These are phyloP conservation scores for Miniopterus natalensis DNA, from an alignment of 2,113 vertebrate species.

Conservation along the genomic window DNA sequence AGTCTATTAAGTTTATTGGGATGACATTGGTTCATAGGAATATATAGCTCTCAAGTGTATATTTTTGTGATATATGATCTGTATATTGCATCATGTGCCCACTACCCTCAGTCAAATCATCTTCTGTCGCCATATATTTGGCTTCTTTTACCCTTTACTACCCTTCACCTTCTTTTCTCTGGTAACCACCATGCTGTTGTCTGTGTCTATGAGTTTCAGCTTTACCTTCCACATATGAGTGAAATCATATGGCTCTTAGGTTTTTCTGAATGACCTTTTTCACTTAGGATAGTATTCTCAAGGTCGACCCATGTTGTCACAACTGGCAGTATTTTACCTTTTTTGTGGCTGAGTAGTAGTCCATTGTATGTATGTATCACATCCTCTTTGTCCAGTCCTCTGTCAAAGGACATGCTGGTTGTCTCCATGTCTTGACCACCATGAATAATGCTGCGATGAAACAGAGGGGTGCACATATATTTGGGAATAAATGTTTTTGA, in stretches of 20 bases:
- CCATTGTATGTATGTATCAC: too few species aligned
- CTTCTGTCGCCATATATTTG: too few species aligned
- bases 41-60: neutral
- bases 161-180: neutral
- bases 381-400: too few species aligned
- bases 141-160: neutral
- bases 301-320: too few species aligned
- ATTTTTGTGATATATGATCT: neutral
- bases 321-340: too few species aligned
- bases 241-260: neutral
- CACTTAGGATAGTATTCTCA: too few species aligned
- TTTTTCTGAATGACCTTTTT: neutral
- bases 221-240: neutral
- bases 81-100: neutral
- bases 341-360: too few species aligned
- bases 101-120: neutral
- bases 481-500: too few species aligned
- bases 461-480: too few species aligned
- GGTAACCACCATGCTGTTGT: neutral
- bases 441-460: too few species aligned
- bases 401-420: too few species aligned
- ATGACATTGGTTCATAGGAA: neutral
- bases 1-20: neutral
- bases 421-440: too few species aligned
- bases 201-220: neutral